Evolutionary conservation across 2,888 invertebrate species (phyloP).

Genomic region (Dermolepida albohirtum): DNA sequence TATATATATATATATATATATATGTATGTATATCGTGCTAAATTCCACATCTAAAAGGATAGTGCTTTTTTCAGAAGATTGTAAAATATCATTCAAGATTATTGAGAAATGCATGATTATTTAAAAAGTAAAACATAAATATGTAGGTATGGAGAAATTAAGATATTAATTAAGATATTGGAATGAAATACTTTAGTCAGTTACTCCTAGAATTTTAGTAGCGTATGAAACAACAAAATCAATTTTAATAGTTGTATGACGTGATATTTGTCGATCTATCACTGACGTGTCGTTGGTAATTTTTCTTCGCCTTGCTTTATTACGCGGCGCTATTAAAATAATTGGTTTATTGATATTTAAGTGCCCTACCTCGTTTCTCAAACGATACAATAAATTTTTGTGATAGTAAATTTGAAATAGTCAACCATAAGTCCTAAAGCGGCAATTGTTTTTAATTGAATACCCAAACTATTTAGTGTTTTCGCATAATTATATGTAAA

Average conservation of each 20-base stretch:
- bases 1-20: no score
- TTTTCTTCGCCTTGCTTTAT: slow-evolving; percentile 45
- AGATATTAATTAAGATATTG: no score
- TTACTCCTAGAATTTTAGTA: slow-evolving; percentile 19
- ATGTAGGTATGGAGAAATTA: no score
- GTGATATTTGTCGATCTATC: slow-evolving; percentile 47
- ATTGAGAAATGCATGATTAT: no score
- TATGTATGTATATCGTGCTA: no score
- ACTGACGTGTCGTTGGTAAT: slow-evolving; percentile 46
- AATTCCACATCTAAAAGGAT: no score
- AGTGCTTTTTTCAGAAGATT: no score
- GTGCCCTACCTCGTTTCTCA: slow-evolving; percentile 15
- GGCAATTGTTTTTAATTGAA: background rate
- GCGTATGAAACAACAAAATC: slow-evolving; percentile 40
- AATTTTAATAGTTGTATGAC: slow-evolving; percentile 49
- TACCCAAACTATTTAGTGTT: no score
- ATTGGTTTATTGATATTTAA: slow-evolving; percentile 47
- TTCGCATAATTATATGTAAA: no score
- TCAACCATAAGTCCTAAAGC: background rate
- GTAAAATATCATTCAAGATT: no score
- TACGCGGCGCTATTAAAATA: slow-evolving; percentile 45
- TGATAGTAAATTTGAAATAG: background rate
- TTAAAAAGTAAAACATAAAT: no score
- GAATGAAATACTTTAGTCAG: no score
- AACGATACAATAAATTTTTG: slow-evolving; percentile 16